phyloP scores from a whole-genome alignment of 1,140 invertebrate species.

The Aphis gossypii region DNA sequence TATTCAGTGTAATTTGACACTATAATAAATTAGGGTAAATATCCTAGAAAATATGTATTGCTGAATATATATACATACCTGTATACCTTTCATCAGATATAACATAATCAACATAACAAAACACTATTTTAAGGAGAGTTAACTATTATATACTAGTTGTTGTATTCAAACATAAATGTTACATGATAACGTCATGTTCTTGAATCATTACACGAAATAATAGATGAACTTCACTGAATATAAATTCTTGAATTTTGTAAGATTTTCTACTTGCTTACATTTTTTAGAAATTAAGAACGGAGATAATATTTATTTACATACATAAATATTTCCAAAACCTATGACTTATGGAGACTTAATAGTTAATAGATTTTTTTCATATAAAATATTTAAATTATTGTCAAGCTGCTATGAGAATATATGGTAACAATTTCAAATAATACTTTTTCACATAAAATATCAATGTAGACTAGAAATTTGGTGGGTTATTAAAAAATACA shows the following conservation, averaged over 20 bases:
- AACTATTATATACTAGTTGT: not conserved
- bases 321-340: not conserved
- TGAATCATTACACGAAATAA: not conserved
- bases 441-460: not conserved
- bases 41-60: not conserved
- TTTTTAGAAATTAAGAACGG: not conserved
- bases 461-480: conserved; percentile 39
- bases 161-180: not conserved
- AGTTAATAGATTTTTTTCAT: not conserved
- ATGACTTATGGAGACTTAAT: not conserved
- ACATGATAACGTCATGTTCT: not conserved
- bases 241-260: not conserved
- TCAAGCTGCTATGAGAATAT: conserved; percentile 33
- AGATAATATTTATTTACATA: not conserved
- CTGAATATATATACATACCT: not conserved
- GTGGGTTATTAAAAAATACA: conserved; percentile 34
- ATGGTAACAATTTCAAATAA: conserved; percentile 41
- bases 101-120: not conserved
- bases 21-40: not conserved
- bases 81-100: not conserved
- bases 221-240: not conserved
- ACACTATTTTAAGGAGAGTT: not conserved
- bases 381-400: conserved; percentile 51
- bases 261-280: not conserved
- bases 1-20: not conserved